Percentiles rank a stretch among this genome's conserved stretches.
phyloP scores from a whole-genome alignment of 2,113 vertebrate genomes.

The Lynx canadensis region DNA sequence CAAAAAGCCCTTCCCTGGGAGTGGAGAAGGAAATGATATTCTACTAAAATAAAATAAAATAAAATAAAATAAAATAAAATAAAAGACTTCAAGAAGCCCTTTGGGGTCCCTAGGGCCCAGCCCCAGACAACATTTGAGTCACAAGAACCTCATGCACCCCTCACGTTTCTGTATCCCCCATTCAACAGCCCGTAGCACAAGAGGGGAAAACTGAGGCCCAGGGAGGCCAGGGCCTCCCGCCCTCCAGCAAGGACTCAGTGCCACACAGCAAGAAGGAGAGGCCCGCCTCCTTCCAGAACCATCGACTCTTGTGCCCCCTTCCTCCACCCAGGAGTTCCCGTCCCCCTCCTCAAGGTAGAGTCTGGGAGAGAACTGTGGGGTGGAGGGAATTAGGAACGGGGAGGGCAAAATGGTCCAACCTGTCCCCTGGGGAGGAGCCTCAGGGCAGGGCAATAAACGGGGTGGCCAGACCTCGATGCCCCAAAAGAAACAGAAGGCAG shows the following conservation, averaged over 20 bases:
- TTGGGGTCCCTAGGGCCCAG: not conserved
- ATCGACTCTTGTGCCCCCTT: rapidly evolving
- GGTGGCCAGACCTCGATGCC: not conserved
- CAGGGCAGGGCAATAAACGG: not conserved
- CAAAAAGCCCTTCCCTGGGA: constrained; percentile 34
- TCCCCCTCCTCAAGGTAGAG: not conserved
- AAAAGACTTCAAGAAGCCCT: not conserved
- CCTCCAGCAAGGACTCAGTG: not conserved
- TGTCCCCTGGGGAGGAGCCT: not conserved
- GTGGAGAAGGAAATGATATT: constrained; percentile 48
- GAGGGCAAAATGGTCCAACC: not conserved
- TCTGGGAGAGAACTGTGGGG: not conserved
- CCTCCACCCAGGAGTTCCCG: not conserved
- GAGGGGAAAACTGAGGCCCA: not conserved
- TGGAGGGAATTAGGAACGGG: not conserved
- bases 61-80: not conserved
- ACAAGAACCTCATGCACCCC: not conserved
- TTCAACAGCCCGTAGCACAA: not conserved
- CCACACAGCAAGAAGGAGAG: not conserved
- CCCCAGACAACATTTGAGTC: not conserved
- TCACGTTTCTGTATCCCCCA: not conserved
- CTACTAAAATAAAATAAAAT: not conserved
- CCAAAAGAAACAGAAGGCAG: not conserved
- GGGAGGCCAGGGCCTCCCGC: not conserved
- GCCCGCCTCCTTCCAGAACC: not conserved